Conservation (phyloP, 2,888 invertebrate species). For the Mesopsocus fuscifrons region DNA sequence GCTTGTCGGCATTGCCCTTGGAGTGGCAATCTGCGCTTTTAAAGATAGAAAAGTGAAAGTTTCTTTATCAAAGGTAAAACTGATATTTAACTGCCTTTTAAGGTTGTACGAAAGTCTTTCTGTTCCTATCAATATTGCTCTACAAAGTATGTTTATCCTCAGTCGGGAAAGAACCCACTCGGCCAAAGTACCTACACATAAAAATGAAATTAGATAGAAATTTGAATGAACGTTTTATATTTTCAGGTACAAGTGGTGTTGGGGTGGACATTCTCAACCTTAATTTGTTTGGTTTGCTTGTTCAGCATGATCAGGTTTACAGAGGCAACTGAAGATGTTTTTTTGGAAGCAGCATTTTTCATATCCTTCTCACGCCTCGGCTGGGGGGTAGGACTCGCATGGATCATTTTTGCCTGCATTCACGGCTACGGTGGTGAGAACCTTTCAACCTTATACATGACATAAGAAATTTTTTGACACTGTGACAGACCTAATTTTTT, state of each 20-base stretch:
- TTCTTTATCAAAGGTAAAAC: neutral
- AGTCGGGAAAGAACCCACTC: too few relatives aligned
- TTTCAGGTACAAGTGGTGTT: neutral
- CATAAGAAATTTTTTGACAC: too few relatives aligned
- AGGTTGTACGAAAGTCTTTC: too few relatives aligned
- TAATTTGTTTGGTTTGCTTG: neutral
- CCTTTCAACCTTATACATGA: slow-evolving; percentile 4
- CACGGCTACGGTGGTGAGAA: slow-evolving; percentile 41
- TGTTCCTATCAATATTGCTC: too few relatives aligned
- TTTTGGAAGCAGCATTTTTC: slow-evolving; percentile 41
- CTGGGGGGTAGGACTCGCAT: slow-evolving; percentile 47
- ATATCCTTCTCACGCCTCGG: slow-evolving; percentile 42
- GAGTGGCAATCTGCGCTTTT: neutral
- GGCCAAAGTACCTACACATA: too few relatives aligned
- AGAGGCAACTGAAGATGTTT: neutral
- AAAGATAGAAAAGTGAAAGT: neutral
- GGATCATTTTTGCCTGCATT: slow-evolving; percentile 41
- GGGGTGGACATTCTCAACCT: neutral
- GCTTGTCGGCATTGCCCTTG: neutral
- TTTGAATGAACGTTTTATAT: too few relatives aligned
- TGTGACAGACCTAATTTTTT: slow-evolving; percentile 36
- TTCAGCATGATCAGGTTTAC: neutral
- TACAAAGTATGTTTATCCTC: too few relatives aligned
- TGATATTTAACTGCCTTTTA: too few relatives aligned
- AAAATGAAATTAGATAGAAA: too few relatives aligned